Evolutionary conservation across 2,888 invertebrate species (phyloP).

Genomic region (Macaria notata): DNA sequence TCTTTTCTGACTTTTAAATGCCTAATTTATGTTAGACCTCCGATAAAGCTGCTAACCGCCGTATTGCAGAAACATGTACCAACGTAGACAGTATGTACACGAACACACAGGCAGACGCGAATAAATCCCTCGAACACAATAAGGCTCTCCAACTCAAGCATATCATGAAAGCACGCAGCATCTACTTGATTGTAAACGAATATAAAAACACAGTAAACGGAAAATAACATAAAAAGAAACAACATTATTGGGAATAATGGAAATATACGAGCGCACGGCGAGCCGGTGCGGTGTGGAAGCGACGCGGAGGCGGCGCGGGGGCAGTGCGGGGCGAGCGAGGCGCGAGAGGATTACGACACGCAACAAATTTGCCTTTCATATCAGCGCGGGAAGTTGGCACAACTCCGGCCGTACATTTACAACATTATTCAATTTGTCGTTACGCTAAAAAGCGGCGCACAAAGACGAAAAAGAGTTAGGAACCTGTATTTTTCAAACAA

Average conservation of each 20-base stretch:
- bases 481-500: constrained; percentile 74
- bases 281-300: constrained; percentile 5
- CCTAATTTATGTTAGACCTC: constrained; percentile 16
- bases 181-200: constrained; percentile 20
- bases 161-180: constrained; percentile 14
- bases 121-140: constrained; percentile 12
- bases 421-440: constrained; percentile 71
- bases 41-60: constrained; percentile 11
- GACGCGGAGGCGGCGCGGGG: constrained; percentile 8
- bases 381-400: constrained; percentile 26
- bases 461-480: constrained; percentile 58
- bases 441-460: constrained; percentile 58
- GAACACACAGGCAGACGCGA: neutral
- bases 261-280: constrained; percentile 26
- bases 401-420: constrained; percentile 46
- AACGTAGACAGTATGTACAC: neutral
- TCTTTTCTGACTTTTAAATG: constrained; percentile 23
- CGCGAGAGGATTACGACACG: constrained; percentile 26
- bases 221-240: constrained; percentile 24
- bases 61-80: constrained; percentile 8
- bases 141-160: constrained; percentile 7
- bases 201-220: constrained; percentile 21
- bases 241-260: constrained; percentile 27
- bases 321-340: constrained; percentile 27
- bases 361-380: too few species aligned